Base-by-base conservation (phyloP, 2,888 invertebrate species). In the Clivina fossor region DNA sequence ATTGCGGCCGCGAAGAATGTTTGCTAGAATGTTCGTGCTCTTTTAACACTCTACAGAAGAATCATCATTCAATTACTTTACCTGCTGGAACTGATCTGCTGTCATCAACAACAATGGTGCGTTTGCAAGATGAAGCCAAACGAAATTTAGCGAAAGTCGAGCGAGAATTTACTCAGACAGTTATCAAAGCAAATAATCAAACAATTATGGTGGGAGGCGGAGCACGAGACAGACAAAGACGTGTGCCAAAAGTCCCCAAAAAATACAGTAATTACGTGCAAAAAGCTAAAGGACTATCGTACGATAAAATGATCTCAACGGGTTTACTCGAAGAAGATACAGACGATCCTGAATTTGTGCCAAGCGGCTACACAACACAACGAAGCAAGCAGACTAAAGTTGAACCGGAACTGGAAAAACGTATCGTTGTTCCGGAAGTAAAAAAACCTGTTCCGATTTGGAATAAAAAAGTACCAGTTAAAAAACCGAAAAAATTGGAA, bases 131-230 rank as follows among this genome's bases (percentile, higher is more conserved):
- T 61, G 74, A 78, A 66, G 76, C 76, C 0, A 79, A 78, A 63
- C 73, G 69, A 35, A 78, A 80, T 55, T 71, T 87, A 58, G 81
- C 86, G 0, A 84, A 81, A 68, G 83, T 83, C 65, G 86, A 87
- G 69, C 79, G 82, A 68, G 85, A 86, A 65, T 87, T 87, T 70
- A 84, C 83, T 11, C 84, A 86, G 63, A 87, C 87, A 3, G 78
- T 87, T 18, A 81, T 87, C 50, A 72, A 83, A 33, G 80, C 82
- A 7, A 81, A 80, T 19, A 79, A 84, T 64, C 81, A 83, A 69
- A 83, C 83, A 43, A 78, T 85, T 62, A 70, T 86, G 5, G 75
- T 86, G 20, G 84, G 84, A 58, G 72, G 76, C 4, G 75, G 76
- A 54, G 72, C 71, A 22, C 71, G 74, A 59, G 73, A 74, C 68